Evolutionary conservation across 92 coral and sea anemone species (phyloP), one percentile per base, ranked within the genome.

Genomic region (Phenganax stokvisi): DNA sequence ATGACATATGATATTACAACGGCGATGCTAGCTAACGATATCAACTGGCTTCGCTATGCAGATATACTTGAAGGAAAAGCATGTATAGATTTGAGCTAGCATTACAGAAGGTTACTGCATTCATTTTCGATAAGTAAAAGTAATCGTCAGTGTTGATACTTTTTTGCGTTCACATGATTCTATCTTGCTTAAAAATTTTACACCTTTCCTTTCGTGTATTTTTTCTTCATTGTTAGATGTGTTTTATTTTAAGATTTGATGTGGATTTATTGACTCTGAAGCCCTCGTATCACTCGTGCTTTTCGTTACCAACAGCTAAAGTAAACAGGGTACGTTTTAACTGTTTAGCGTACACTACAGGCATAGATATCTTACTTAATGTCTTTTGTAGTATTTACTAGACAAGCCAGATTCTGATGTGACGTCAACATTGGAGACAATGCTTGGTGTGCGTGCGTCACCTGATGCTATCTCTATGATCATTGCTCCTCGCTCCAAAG

Each of bases 401-500:
- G 75, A 57, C 72, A 76, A 61, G 72, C 75, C 52, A 47, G 62
- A 62, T 65, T 73, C 83, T 75, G 86, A 25, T 57, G 88, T 88
- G 17, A 76, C 85, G 30, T 79, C 94, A 47, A 81, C 61, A 75
- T 78, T 51, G 81, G 88, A 84, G 51, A 63, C 72, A 52, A 62
- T 54, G 20, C 85, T 89, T 53, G 90, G 92, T 28, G 89, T 89
- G 44, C 74, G 82, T 27, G 89, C 92, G 9, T 87, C 90, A 10
- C 81, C 86, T 71, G 89, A 88, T 51, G 86, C 92, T 29, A 60
- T 87, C 58, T 89, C 91, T 51, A 83, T 92, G 53, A 69, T 94
- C n/a, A 79, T 94, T 78, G 85, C 81, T 60, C 97, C 98, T 2
- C 94, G 98, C 63, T 83, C 97, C n/a, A 84, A 73, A 72, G 85